Conservation (phyloP, 2,797 vertebrate genomes). For the Acanthurus tractus region DNA sequence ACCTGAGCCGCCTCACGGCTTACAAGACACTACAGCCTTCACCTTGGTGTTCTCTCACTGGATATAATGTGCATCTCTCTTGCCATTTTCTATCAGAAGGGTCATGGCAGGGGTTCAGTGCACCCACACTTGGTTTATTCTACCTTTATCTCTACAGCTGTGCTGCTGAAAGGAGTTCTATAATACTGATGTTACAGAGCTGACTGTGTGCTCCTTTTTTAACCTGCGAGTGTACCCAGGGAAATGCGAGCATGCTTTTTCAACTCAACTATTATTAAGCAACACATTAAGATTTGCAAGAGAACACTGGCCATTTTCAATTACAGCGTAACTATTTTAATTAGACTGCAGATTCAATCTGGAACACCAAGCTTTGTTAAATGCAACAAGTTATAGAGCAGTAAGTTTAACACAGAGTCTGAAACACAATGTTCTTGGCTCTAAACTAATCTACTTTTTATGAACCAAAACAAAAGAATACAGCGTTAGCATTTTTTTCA, state of each 20-base stretch:
- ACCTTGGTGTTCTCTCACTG: slow-evolving; percentile 42
- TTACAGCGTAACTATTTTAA: slow-evolving; percentile 1
- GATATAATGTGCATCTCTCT: slow-evolving; percentile 42
- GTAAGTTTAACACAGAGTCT: neutral
- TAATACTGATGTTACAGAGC: neutral
- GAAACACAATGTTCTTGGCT: neutral
- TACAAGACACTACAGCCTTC: slow-evolving; percentile 34
- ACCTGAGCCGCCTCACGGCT: slow-evolving; percentile 39
- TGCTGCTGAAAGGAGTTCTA: neutral
- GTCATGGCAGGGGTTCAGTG: slow-evolving; percentile 40
- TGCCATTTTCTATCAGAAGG: slow-evolving; percentile 32
- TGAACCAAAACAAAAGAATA: neutral
- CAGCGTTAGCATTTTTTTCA: neutral
- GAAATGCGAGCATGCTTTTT: neutral
- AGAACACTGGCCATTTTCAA: slow-evolving; percentile 9
- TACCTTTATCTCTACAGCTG: slow-evolving; percentile 17
- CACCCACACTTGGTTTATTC: slow-evolving; percentile 44
- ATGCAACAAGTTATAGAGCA: neutral
- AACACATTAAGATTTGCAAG: neutral
- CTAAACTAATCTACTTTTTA: neutral
- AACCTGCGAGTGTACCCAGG: neutral
- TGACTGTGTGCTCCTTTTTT: neutral
- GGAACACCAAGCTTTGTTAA: neutral
- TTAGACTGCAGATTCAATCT: slow-evolving; percentile 6
- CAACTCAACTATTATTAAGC: slow-evolving; percentile 3